These are phyloP conservation scores for Tokudaia muenninki DNA, from an alignment of 2,797 vertebrate genomes.

Conservation along the genomic window DNA sequence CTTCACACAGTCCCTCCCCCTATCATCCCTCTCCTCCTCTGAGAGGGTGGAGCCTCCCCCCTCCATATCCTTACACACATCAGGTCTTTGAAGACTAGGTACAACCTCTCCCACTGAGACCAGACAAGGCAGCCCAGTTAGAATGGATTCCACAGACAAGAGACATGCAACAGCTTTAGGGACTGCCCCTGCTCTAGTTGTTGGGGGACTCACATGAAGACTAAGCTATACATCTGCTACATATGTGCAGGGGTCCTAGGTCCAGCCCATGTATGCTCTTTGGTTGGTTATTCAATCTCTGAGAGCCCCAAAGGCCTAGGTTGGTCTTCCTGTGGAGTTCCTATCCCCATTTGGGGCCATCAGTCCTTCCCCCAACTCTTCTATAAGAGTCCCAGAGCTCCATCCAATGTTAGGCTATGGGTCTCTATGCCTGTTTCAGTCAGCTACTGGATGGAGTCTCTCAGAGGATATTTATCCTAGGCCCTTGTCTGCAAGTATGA, in stretches of 20 bases:
- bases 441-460: not conserved
- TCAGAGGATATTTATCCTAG: not conserved
- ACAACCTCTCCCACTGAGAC: not conserved
- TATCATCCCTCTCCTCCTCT: not conserved
- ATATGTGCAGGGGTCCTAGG: not conserved
- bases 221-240: not conserved
- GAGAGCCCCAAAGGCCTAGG: not conserved
- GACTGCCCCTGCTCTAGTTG: not conserved
- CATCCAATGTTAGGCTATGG: not conserved
- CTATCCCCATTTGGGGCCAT: not conserved
- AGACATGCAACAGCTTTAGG: not conserved
- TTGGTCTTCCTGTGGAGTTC: not conserved
- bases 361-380: not conserved
- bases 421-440: not conserved
- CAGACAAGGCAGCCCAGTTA: not conserved
- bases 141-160: not conserved
- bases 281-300: not conserved
- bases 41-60: not conserved
- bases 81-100: not conserved
- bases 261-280: not conserved
- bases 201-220: not conserved
- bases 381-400: not conserved
- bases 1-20: not conserved
- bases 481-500: not conserved
- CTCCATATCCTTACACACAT: not conserved